Evolutionary conservation across 2,113 vertebrate genomes (phyloP), one percentile per base, ranked within the genome.

Genomic region (Colossoma macropomum): DNA sequence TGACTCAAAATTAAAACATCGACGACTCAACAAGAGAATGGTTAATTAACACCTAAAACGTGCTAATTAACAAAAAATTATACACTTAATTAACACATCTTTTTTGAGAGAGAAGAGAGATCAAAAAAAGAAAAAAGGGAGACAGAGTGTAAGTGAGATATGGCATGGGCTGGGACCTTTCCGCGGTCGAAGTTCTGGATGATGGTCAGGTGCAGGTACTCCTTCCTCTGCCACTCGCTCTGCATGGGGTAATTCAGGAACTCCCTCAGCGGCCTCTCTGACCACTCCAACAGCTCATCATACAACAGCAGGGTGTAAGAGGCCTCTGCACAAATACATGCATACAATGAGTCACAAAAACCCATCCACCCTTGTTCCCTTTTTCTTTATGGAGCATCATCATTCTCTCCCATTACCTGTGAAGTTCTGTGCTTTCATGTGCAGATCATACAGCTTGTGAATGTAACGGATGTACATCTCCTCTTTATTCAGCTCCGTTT

Each of bases 391-490:
- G 28, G 54, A 80, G 54, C 68, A 80, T 72, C 25, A 48, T 8
- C 56, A 25, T 10, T 5, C 11, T 60, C 59, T 23, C 25, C n/a
- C 59, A 27, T 62, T 27, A 99, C 98, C 98, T 95, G 98, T 99
- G 90, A 97, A 99, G 90, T 99, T 99, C 85, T 99, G 97, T 25
- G 98, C 98, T 95, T 99, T 99, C 89, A 98, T 88, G 86, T 99
- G 98, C 69, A 99, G 93, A 85, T 99, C 98, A 75, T 98, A 99
- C 32, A 99, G 95, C 85, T 99, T 99, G 93, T 99, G 98, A 72
- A 99, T 99, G 91, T 99, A 99, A 38, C 98, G 97, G 92, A 99
- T 99, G 91, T 99, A 99, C 98, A 99, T 99, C 89, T 99, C 98
- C 89, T 99, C 98, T 88, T 99, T 99, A 92, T 99, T 99, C 89